These are phyloP conservation scores for Nephrotoma flavescens DNA, from an alignment of 2,888 invertebrate species.

Conservation along the genomic window DNA sequence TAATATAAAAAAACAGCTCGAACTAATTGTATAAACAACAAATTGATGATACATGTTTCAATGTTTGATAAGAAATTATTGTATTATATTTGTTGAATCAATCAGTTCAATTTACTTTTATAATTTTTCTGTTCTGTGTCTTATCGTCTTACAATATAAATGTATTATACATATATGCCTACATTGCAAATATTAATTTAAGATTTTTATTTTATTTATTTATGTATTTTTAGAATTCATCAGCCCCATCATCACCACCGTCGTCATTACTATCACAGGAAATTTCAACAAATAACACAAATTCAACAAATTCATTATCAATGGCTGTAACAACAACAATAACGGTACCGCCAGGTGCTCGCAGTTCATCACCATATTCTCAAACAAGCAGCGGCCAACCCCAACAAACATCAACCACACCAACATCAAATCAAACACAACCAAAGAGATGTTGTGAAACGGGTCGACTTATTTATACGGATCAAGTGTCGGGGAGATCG, in stretches of 20 bases:
- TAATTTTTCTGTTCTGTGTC: not conserved
- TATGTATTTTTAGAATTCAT: conserved; percentile 34
- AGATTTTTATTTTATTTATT: conserved; percentile 1
- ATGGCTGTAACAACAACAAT: conserved; percentile 38
- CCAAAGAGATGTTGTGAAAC: conserved; percentile 72
- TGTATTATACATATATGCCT: too few species aligned
- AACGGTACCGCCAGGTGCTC: conserved; percentile 35
- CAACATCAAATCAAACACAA: conserved; percentile 37
- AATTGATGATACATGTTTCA: not conserved
- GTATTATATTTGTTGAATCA: not conserved
- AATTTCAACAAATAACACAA: not conserved
- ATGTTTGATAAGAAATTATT: not conserved
- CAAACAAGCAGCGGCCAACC: conserved; percentile 33
- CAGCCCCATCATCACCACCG: conserved; percentile 54
- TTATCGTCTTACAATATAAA: not conserved
- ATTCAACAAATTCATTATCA: conserved; percentile 30
- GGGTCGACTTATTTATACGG: conserved; percentile 79
- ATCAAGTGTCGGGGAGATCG: conserved; percentile 76
- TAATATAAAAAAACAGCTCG: not conserved
- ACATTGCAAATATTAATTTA: not conserved
- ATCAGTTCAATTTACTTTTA: not conserved
- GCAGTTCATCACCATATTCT: conserved; percentile 37
- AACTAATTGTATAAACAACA: not conserved
- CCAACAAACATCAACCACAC: conserved; percentile 35
- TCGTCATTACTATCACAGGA: conserved; percentile 36